A percentile compares a stretch with the other conserved stretches of the same genome.
These are phyloP conservation scores for Sebastes ruberrimus DNA, from an alignment of 2,797 vertebrate genomes.

Conservation along the genomic window DNA sequence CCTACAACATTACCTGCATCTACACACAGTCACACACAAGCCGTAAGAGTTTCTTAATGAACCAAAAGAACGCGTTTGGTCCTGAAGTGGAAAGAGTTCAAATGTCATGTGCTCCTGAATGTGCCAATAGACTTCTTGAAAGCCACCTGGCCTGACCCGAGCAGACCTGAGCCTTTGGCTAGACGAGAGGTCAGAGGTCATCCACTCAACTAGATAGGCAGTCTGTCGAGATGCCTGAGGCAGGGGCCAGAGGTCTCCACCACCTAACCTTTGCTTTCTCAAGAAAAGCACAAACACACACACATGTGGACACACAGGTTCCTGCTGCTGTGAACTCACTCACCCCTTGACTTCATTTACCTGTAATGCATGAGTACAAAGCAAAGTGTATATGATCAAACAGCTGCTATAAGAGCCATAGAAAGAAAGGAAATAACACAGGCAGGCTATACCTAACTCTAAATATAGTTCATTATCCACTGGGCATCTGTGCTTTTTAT, in stretches of 20 bases:
- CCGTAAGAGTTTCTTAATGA: constrained; percentile 41
- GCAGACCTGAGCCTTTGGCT: constrained; percentile 67
- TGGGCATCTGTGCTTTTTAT: background rate
- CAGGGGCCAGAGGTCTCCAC: constrained; percentile 61
- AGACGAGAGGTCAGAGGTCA: constrained; percentile 73
- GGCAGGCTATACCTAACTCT: background rate
- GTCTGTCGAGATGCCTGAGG: constrained; percentile 62
- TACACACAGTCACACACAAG: constrained; percentile 8
- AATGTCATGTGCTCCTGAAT: constrained; percentile 62
- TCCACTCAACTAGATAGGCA: constrained; percentile 68
- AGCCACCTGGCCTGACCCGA: constrained; percentile 72
- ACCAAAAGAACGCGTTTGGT: constrained; percentile 37
- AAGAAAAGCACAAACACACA: constrained; percentile 50
- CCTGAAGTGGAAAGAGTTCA: constrained; percentile 63
- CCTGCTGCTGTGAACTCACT: constrained; percentile 44
- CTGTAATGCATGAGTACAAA: background rate
- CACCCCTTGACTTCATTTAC: constrained; percentile 36
- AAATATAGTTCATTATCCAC: background rate
- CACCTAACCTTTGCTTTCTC: constrained; percentile 67
- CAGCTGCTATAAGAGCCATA: background rate
- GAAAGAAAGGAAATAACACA: background rate
- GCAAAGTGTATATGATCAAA: background rate
- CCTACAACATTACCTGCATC: constrained; percentile 16
- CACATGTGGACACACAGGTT: constrained; percentile 42
- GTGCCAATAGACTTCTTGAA: constrained; percentile 59